Conservation (phyloP, 2,113 vertebrate genomes). For the Entelurus aequoreus region DNA sequence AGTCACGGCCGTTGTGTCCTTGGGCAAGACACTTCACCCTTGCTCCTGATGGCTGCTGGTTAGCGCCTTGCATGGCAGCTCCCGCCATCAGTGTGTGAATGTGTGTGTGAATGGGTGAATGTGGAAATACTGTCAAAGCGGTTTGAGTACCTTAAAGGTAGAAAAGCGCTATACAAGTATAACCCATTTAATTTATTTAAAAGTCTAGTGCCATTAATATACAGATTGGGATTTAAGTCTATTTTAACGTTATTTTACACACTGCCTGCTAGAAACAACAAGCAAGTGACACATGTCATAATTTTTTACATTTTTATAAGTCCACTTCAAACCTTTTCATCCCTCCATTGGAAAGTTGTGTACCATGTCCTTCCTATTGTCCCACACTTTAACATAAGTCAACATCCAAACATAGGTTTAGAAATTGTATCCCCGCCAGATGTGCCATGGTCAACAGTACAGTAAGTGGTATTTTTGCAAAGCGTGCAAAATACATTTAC, state of each 20-base stretch:
- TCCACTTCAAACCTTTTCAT: slow-evolving; percentile 13
- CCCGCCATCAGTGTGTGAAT: no score
- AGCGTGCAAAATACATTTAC: not conserved
- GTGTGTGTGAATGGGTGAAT: no score
- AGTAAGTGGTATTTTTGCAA: slow-evolving; percentile 7
- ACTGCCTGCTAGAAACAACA: slow-evolving; percentile 5
- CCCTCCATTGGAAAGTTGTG: slow-evolving; percentile 29
- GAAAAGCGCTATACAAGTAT: no score
- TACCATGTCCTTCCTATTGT: slow-evolving; percentile 14
- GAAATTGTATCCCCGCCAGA: not conserved
- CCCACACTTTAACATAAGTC: slow-evolving; percentile 47
- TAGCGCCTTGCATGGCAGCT: no score
- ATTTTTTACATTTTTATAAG: not conserved
- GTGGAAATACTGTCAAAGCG: no score
- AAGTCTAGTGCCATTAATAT: slow-evolving; percentile 40
- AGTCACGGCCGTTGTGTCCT: no score
- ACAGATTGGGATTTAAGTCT: no score
- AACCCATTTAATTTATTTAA: no score
- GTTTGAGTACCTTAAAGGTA: no score
- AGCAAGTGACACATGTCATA: not conserved
- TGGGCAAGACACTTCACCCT: no score
- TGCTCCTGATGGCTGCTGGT: no score
- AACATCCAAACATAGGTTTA: slow-evolving; percentile 31
- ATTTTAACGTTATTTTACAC: slow-evolving; percentile 33
- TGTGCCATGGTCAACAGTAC: not conserved